Evolutionary conservation across 2,888 invertebrate species (phyloP).

Genomic region (Geotrupes spiniger): DNA sequence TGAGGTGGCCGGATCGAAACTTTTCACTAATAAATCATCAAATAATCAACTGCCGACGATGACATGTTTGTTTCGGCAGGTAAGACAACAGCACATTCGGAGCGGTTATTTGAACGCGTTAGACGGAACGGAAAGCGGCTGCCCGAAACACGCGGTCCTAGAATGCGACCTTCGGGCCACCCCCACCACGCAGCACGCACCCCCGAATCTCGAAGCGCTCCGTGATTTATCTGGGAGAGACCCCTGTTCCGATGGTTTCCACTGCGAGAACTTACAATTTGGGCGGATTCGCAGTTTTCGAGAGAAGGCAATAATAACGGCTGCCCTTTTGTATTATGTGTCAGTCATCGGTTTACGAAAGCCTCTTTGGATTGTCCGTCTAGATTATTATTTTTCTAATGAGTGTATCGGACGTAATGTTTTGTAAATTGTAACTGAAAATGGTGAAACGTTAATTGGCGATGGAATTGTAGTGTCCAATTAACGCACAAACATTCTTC

Average conservation of each 20-base stretch:
- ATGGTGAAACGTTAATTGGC: no score
- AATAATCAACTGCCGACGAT: conserved; percentile 1
- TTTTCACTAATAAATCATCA: neutral
- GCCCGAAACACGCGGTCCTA: conserved; percentile 37
- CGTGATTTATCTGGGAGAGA: conserved; percentile 40
- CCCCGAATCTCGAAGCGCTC: conserved; percentile 41
- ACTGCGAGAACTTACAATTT: conserved; percentile 21
- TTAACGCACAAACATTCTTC: no score
- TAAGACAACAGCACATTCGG: neutral
- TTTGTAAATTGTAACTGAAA: no score
- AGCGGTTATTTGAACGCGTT: neutral
- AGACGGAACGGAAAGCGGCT: conserved; percentile 6
- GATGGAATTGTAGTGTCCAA: no score
- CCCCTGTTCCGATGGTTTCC: conserved; percentile 21
- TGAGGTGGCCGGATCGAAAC: no score
- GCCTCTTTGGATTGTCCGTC: no score
- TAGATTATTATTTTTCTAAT: no score
- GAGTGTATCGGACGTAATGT: no score
- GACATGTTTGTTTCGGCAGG: conserved; percentile 1
- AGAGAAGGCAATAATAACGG: neutral
- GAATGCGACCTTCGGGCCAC: conserved; percentile 35
- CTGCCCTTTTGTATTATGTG: no score
- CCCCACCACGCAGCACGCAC: conserved; percentile 36
- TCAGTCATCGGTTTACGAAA: no score
- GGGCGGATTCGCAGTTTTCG: conserved; percentile 26